phyloP scores from a whole-genome alignment of 2,888 invertebrate species.

The Caenorhabditis drosophilae region DNA sequence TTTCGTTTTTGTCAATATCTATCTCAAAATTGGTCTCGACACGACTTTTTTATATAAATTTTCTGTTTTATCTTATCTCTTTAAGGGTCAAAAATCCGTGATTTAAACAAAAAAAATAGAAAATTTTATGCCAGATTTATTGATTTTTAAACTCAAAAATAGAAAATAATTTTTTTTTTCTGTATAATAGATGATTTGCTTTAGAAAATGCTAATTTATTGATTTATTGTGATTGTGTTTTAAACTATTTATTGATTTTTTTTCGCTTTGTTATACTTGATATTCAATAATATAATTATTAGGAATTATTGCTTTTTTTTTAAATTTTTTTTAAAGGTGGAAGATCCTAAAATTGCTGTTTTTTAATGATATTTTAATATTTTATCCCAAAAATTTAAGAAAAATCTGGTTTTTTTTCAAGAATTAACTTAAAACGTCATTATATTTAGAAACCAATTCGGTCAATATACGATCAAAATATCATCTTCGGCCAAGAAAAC shows the following conservation, averaged over 20 bases:
- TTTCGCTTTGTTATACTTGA: no score
- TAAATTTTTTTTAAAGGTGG: background rate
- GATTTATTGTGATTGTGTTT: no score
- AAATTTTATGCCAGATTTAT: background rate
- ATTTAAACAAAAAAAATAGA: background rate
- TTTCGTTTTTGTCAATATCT: background rate
- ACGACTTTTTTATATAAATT: constrained; percentile 5
- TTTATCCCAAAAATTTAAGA: background rate
- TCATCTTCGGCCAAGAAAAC: no score
- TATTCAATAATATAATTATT: background rate
- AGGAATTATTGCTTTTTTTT: constrained; percentile 1
- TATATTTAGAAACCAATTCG: no score
- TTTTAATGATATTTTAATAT: background rate
- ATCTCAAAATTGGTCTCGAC: background rate
- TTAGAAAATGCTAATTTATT: background rate
- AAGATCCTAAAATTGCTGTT: background rate
- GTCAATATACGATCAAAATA: no score
- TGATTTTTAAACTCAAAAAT: background rate
- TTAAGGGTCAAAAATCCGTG: constrained; percentile 5
- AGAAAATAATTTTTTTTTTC: background rate
- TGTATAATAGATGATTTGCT: constrained; percentile 1
- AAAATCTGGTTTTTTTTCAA: no score
- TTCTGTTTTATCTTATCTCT: constrained; percentile 6
- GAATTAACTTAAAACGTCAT: no score
- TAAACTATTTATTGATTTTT: no score